Percentiles rank a stretch among this genome's conserved stretches.
Evolutionary conservation across 2,888 invertebrate genomes (phyloP).

Genomic region (Hermodice carunculata): DNA sequence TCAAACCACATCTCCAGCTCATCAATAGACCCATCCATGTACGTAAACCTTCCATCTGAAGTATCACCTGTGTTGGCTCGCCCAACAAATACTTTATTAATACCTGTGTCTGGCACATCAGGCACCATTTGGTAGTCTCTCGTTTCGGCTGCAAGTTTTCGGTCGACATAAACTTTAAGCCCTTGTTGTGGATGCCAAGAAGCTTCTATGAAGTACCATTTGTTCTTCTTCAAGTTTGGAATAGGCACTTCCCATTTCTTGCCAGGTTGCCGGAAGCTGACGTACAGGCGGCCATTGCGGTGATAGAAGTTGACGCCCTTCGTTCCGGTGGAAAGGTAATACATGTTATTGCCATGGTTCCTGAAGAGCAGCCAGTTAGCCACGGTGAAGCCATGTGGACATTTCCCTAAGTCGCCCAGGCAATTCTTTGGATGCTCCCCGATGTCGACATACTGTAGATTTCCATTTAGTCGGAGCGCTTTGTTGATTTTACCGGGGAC

Average conservation of each 20-base stretch:
- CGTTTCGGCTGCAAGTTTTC: conserved; percentile 24
- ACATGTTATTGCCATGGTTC: conserved; percentile 56
- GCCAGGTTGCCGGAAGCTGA: conserved; percentile 42
- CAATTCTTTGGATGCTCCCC: conserved; percentile 54
- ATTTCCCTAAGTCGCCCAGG: conserved; percentile 58
- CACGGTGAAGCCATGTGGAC: conserved; percentile 58
- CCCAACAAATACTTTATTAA: conserved; percentile 32
- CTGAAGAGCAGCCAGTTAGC: conserved; percentile 61
- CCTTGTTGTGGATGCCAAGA: conserved; percentile 64
- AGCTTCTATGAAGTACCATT: conserved; percentile 61
- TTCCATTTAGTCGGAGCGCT: conserved; percentile 57
- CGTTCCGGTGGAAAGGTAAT: conserved; percentile 31
- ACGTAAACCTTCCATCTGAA: conserved; percentile 1
- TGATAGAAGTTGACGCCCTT: conserved; percentile 49
- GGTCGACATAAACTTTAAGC: conserved; percentile 35
- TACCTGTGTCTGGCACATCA: neutral
- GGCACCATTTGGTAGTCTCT: neutral
- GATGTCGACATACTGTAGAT: conserved; percentile 61
- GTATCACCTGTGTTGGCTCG: conserved; percentile 32
- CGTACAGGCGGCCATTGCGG: conserved; percentile 49
- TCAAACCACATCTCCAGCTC: conserved; percentile 57
- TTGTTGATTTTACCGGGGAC: conserved; percentile 57
- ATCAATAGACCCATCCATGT: conserved; percentile 33
- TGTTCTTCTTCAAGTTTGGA: conserved; percentile 39
- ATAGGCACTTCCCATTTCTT: conserved; percentile 53